Evolutionary conservation across 2,113 vertebrate species (phyloP).

Genomic region (Tilapia sparmanii): DNA sequence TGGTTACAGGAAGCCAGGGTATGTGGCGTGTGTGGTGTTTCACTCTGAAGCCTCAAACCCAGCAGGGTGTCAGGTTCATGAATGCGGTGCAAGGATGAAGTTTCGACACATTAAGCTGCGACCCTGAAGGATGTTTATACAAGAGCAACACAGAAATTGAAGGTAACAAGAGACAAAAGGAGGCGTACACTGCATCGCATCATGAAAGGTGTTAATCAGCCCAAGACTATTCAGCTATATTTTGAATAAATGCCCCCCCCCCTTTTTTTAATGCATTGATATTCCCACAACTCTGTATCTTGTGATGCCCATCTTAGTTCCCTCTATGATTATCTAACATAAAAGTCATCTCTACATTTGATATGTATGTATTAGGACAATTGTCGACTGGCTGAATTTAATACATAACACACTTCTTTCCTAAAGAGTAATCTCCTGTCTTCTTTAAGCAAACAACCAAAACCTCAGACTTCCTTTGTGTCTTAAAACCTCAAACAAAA

Average conservation of each 20-base stretch:
- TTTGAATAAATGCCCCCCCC: not conserved
- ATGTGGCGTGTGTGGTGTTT: slow-evolving; percentile 45
- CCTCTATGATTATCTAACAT: not conserved
- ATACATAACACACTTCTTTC: slow-evolving; percentile 2
- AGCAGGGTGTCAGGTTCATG: slow-evolving; percentile 52
- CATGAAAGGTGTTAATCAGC: not conserved
- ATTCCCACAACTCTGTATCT: not conserved
- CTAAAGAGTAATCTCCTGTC: slow-evolving; percentile 16
- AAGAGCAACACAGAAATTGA: slow-evolving; percentile 9
- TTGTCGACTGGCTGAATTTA: slow-evolving; percentile 23
- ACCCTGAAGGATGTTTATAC: slow-evolving; percentile 11
- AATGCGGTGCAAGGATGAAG: slow-evolving; percentile 60
- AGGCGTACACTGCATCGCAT: not conserved
- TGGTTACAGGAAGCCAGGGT: slow-evolving; percentile 29
- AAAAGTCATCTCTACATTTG: slow-evolving; percentile 11
- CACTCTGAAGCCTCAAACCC: slow-evolving; percentile 30
- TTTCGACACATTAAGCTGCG: slow-evolving; percentile 44
- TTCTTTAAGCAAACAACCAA: slow-evolving; percentile 19
- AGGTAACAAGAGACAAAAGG: not conserved
- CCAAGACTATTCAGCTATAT: not conserved
- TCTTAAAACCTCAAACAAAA: slow-evolving; percentile 26
- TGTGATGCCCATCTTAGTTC: not conserved
- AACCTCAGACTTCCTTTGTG: not conserved
- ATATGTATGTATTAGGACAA: slow-evolving; percentile 15
- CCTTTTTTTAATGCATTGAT: not conserved